Conservation (phyloP, 2,113 vertebrate genomes). For the Cinclus cinclus region DNA sequence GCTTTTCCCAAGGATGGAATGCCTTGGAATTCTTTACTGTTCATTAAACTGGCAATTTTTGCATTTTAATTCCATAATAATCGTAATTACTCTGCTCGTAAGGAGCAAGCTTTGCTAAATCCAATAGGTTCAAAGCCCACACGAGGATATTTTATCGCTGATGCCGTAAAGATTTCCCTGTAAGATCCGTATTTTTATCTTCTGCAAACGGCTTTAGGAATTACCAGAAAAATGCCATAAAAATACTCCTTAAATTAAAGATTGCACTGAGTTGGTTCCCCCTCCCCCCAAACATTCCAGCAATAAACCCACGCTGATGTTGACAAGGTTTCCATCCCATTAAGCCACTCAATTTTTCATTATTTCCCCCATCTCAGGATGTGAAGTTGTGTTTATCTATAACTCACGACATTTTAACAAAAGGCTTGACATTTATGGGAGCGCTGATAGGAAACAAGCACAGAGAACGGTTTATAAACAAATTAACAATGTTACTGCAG, state of each 20-base stretch:
- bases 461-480: background rate
- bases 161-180: background rate
- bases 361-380: background rate
- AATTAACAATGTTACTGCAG: background rate
- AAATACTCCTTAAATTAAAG: slow-evolving; percentile 37
- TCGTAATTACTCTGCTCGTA: background rate
- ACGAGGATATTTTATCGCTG: background rate
- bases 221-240: background rate
- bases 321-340: slow-evolving; percentile 6
- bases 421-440: slow-evolving; percentile 20
- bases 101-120: background rate
- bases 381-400: background rate
- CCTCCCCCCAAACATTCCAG: background rate
- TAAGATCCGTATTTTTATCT: background rate
- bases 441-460: background rate
- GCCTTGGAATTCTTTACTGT: background rate
- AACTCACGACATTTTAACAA: background rate
- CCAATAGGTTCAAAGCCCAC: background rate
- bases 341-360: background rate
- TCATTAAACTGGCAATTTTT: background rate
- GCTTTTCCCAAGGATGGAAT: background rate
- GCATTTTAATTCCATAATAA: background rate
- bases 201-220: background rate
- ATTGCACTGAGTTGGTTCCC: background rate
- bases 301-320: background rate